Conservation (phyloP, 2,888 invertebrate species). For the Copidosoma aretas region DNA sequence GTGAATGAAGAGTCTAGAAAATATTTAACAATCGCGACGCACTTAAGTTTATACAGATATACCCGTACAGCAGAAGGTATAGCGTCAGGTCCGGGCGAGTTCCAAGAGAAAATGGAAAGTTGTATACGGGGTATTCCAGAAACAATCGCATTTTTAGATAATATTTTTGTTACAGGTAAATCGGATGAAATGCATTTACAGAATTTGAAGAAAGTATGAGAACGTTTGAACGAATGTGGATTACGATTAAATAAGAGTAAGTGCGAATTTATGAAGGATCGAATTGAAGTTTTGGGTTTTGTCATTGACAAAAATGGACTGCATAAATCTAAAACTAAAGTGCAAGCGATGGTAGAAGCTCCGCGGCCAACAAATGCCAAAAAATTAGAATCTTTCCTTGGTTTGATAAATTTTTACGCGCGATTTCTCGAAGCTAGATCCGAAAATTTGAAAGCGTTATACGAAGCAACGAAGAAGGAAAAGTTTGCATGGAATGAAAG, state of each 20-base stretch:
- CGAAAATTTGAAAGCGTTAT: conserved; percentile 28
- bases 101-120: conserved; percentile 33
- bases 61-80: conserved; percentile 20
- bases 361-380: conserved; percentile 25
- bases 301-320: conserved; percentile 44
- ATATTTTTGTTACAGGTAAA: conserved; percentile 41
- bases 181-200: conserved; percentile 37
- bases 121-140: conserved; percentile 39
- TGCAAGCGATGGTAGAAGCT: conserved; percentile 24
- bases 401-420: conserved; percentile 27
- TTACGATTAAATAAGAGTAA: conserved; percentile 44
- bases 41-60: conserved; percentile 14
- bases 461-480: conserved; percentile 17
- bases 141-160: conserved; percentile 38
- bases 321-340: conserved; percentile 20
- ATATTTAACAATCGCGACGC: conserved; percentile 28
- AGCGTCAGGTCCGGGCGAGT: conserved; percentile 31
- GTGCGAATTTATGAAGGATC: conserved; percentile 43
- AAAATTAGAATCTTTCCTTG: conserved; percentile 27
- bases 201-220: conserved; percentile 39
- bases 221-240: conserved; percentile 39
- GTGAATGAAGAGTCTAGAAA: conserved; percentile 39
- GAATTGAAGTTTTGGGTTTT: conserved; percentile 46
- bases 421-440: conserved; percentile 11
- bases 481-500: conserved; percentile 33